Conservation (phyloP, 2,888 invertebrate genomes). For the Ennomos quercinarius region DNA sequence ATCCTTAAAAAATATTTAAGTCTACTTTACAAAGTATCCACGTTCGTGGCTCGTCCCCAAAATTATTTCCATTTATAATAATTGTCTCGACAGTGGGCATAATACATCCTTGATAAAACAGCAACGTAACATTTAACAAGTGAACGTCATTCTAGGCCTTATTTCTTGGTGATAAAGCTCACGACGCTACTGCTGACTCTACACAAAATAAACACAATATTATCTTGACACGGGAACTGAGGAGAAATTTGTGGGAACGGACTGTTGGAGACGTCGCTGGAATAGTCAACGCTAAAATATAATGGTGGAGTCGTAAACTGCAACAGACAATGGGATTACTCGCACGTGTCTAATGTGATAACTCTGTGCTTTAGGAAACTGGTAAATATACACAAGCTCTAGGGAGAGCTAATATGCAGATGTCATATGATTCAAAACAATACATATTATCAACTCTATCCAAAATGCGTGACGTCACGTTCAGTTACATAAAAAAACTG, state of each 20-base stretch:
- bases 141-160: slow-evolving; percentile 11
- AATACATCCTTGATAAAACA: slow-evolving; percentile 12
- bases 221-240: slow-evolving; percentile 33
- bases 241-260: slow-evolving; percentile 33
- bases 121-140: slow-evolving; percentile 12
- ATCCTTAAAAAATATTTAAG: slow-evolving; percentile 1
- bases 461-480: no score
- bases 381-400: slow-evolving; percentile 13
- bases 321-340: slow-evolving; percentile 32
- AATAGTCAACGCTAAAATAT: slow-evolving; percentile 32
- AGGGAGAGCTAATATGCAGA: neutral
- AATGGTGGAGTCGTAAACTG: slow-evolving; percentile 28
- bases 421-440: no score
- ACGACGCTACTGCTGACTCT: slow-evolving; percentile 6
- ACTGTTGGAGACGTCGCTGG: slow-evolving; percentile 28
- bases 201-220: slow-evolving; percentile 32
- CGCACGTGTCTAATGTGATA: slow-evolving; percentile 27
- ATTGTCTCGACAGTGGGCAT: slow-evolving; percentile 21
- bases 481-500: no score
- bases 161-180: slow-evolving; percentile 8
- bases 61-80: slow-evolving; percentile 27
- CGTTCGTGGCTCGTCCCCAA: slow-evolving; percentile 5
- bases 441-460: no score
- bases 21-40: slow-evolving; percentile 1
- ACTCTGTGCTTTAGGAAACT: slow-evolving; percentile 23